Base-by-base conservation (phyloP, 1,140 invertebrate species). In the Arion vulgaris region DNA sequence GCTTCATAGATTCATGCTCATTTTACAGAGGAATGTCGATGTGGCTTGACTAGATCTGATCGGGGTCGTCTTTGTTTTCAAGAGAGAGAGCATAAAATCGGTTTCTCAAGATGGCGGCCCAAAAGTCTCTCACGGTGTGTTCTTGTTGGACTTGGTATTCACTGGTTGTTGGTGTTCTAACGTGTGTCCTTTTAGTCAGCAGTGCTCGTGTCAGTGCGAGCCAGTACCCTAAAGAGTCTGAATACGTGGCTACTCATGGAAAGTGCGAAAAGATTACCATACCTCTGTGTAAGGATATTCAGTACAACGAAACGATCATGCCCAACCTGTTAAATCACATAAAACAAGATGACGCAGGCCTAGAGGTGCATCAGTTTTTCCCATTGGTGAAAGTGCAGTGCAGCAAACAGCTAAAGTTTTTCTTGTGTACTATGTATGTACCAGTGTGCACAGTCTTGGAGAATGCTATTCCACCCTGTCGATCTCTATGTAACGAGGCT, bases 341-440 rank as follows among this genome's bases (percentile, higher is more conserved):
- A 76, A 98, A 96, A 86, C 98, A 99, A 92, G 96, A 98, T 87
- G 98, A 99, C 87, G 98, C 98, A 32, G 97, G 96, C 0, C 93
- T 96, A 75, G 97, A 99, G 87, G 95, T 99, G 0, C 96, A 98
- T 90, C 96, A 98, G 89, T 99, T 97, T 90, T 96, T 96, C 81
- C 97, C 98, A 2, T 92, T 99, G n/a, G 96, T 99, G 0, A 99
- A 99, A 93, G 95, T 99, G 7, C 95, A 97, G 86, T 99, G 98
- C 92, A 98, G 97, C 85, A 95, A 96, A 0, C 96, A 99, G 91
- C 93, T 99, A 45, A 96, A 97, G 90, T 96, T 99, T 84, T 99
- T 99, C 91, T 93, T 99, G 32, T 99, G 99, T 93, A 96, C 97
- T 0, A 94, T 99, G 75, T 99, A 97, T 92, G 96, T 96, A 9